These are phyloP conservation scores for Apteryx owenii DNA, from an alignment of 2,113 vertebrate species.

Conservation along the genomic window DNA sequence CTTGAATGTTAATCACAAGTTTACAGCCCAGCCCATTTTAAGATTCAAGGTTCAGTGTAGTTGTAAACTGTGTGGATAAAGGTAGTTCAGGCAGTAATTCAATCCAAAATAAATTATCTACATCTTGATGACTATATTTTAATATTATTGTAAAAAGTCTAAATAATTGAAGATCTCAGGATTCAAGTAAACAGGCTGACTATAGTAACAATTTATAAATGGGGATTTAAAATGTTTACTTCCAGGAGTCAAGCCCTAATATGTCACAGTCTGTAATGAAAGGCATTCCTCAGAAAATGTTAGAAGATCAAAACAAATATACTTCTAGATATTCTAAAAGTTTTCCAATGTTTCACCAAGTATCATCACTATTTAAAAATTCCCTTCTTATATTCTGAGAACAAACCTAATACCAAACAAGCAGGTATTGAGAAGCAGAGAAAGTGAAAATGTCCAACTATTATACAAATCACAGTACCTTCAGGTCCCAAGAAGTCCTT, in stretches of 20 bases:
- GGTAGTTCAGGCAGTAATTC: not conserved
- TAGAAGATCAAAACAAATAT: not conserved
- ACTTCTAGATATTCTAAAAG: not conserved
- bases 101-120: not conserved
- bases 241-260: not conserved
- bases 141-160: not conserved
- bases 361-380: not conserved
- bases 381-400: fast-evolving
- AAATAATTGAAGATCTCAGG: not conserved
- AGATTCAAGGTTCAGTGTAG: not conserved
- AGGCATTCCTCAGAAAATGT: not conserved
- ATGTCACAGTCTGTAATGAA: no score
- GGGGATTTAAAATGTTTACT: not conserved
- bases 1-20: not conserved
- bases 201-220: not conserved
- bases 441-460: not conserved
- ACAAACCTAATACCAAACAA: no score
- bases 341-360: not conserved
- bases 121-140: not conserved
- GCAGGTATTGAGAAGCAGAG: not conserved
- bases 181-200: not conserved
- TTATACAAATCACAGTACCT: not conserved
- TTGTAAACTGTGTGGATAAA: not conserved
- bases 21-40: not conserved
- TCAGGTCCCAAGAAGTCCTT: not conserved